Conservation (phyloP, 2,797 vertebrate genomes). For the Clamator glandarius region DNA sequence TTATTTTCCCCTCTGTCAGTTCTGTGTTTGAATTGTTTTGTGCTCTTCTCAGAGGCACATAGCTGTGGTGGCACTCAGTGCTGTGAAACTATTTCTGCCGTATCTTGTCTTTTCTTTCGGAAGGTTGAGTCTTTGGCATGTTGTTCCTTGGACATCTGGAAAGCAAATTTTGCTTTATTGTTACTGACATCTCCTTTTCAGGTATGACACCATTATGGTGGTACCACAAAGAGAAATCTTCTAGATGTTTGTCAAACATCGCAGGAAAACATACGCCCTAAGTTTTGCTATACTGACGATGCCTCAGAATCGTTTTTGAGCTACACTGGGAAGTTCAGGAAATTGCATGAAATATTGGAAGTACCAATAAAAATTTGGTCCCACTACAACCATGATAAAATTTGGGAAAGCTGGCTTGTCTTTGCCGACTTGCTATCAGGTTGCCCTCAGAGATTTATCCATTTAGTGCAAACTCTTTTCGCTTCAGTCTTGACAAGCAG, state of each 20-base stretch:
- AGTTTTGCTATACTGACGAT: not conserved
- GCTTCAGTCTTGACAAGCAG: not conserved
- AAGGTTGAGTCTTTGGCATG: not conserved
- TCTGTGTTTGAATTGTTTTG: not conserved
- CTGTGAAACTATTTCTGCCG: not conserved
- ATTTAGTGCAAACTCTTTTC: not conserved
- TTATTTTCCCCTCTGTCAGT: not conserved
- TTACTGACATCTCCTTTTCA: not conserved
- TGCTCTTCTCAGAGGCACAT: not conserved
- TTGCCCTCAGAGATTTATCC: not conserved
- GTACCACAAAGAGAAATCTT: not conserved
- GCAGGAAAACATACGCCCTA: fast-evolving
- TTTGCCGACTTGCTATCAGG: not conserved
- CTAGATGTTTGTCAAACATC: not conserved
- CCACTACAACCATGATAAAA: not conserved
- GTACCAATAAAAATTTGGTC: not conserved
- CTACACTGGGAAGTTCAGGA: not conserved
- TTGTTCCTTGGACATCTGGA: not conserved
- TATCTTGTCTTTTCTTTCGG: not conserved
- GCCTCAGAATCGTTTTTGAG: not conserved
- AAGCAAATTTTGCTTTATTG: not conserved
- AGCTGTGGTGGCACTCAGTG: not conserved
- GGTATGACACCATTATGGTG: not conserved
- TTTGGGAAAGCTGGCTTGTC: not conserved
- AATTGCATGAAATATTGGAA: not conserved